Conservation (phyloP, 2,797 vertebrate genomes). For the Halcyon badia region DNA sequence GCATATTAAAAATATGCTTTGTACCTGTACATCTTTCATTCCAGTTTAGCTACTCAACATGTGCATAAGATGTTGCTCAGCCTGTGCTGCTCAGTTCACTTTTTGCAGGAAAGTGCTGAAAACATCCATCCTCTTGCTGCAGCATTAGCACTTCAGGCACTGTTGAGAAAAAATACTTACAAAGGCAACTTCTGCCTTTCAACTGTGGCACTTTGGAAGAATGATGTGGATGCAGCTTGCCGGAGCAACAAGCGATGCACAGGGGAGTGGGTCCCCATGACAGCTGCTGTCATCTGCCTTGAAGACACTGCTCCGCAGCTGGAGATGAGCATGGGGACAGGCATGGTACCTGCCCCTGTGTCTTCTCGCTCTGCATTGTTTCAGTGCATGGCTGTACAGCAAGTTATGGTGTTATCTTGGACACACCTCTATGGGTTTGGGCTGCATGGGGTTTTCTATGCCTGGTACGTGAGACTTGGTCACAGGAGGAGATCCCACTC, state of each 20-base stretch:
- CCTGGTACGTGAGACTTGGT: not conserved
- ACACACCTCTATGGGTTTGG: not conserved
- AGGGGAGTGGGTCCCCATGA: fast-evolving
- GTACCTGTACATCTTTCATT: not conserved
- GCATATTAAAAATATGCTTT: not conserved
- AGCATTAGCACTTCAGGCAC: not conserved
- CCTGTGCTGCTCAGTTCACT: fast-evolving
- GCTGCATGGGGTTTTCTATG: not conserved
- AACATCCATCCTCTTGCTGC: not conserved
- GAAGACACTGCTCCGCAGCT: not conserved
- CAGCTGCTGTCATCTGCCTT: not conserved
- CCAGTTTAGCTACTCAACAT: not conserved
- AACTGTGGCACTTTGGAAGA: not conserved
- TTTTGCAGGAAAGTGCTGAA: not conserved
- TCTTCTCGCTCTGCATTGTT: not conserved
- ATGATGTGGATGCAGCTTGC: not conserved
- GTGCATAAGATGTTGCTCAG: not conserved
- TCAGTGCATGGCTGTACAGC: not conserved
- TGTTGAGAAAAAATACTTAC: not conserved
- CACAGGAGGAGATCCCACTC: not conserved
- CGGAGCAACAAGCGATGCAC: not conserved
- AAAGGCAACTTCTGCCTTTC: not conserved
- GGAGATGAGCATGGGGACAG: not conserved
- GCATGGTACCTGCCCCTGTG: not conserved
- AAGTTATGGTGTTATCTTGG: fast-evolving